Evolutionary conservation across 2,888 invertebrate species (phyloP).

Genomic region (Diaperis boleti): DNA sequence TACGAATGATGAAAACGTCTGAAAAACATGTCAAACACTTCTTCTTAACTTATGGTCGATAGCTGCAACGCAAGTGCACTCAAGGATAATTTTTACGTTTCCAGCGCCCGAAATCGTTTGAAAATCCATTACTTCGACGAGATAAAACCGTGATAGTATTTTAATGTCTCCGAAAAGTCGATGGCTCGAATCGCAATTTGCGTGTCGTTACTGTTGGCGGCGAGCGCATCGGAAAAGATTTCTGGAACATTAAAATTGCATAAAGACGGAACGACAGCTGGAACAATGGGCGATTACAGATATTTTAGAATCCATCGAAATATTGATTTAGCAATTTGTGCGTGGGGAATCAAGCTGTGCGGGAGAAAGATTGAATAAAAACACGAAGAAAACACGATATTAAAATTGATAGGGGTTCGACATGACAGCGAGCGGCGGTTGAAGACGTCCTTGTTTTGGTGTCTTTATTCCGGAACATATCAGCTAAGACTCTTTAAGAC

Average conservation of each 20-base stretch:
- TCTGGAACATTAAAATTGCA: slow-evolving; percentile 41
- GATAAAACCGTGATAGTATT: slow-evolving; percentile 31
- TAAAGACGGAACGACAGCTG: slow-evolving; percentile 43
- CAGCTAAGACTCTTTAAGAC: no score
- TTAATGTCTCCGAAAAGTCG: slow-evolving; percentile 33
- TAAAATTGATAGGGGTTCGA: slow-evolving; percentile 12
- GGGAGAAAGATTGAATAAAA: slow-evolving; percentile 29
- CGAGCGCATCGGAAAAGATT: slow-evolving; percentile 47
- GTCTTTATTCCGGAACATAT: no score
- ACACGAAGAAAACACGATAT: slow-evolving; percentile 7
- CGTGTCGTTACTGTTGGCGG: slow-evolving; percentile 22
- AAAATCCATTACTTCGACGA: no score
- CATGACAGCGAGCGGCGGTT: no score
- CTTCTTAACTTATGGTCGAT: no score
- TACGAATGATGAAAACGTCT: no score
- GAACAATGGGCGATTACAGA: slow-evolving; percentile 43
- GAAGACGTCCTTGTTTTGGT: no score
- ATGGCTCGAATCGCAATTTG: slow-evolving; percentile 25
- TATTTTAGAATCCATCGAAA: slow-evolving; percentile 38
- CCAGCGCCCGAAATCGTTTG: no score
- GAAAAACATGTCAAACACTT: no score
- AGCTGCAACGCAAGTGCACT: no score
- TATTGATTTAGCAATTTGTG: slow-evolving; percentile 43
- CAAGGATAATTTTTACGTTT: no score
- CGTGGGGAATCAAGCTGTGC: slow-evolving; percentile 36